These are phyloP conservation scores for Chrosomus eos DNA, from an alignment of 2,797 vertebrate genomes.

Conservation along the genomic window DNA sequence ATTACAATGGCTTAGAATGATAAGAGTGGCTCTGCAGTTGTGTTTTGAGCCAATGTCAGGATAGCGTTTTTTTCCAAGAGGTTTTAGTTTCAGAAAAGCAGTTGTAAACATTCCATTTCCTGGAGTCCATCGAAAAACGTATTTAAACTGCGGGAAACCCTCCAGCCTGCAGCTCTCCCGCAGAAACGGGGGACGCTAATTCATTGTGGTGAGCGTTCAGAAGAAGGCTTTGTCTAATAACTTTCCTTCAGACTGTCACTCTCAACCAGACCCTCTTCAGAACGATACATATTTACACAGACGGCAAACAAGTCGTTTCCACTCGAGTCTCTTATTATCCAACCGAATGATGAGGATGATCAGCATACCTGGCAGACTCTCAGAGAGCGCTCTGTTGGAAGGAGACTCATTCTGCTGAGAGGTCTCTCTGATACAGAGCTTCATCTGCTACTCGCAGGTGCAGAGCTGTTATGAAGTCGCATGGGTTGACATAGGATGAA, in stretches of 20 bases:
- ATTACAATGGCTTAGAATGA: not conserved
- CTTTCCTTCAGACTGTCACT: constrained; percentile 27
- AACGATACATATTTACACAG: constrained; percentile 26
- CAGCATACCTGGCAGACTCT: constrained; percentile 38
- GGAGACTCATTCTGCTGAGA: constrained; percentile 26
- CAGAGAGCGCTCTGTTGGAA: constrained; percentile 37
- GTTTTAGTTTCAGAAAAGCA: not conserved
- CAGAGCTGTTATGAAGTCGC: constrained; percentile 8
- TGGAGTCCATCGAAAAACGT: not conserved
- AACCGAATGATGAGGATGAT: constrained; percentile 47
- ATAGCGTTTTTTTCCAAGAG: not conserved
- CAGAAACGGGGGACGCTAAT: not conserved
- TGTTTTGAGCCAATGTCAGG: constrained; percentile 1
- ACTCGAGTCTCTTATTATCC: constrained; percentile 40
- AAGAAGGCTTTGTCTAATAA: constrained; percentile 28
- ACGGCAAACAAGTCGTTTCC: constrained; percentile 19
- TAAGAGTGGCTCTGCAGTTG: not conserved
- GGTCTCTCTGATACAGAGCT: constrained; percentile 34
- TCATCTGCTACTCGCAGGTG: constrained; percentile 35
- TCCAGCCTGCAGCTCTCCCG: not conserved
- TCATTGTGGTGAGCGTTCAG: not conserved
- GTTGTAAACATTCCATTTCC: constrained; percentile 5
- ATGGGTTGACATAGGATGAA: constrained; percentile 14
- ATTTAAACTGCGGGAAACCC: not conserved
- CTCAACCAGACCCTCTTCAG: constrained; percentile 20